These are phyloP conservation scores for Peromyscus leucopus DNA, from an alignment of 2,113 vertebrate species.

Conservation along the genomic window DNA sequence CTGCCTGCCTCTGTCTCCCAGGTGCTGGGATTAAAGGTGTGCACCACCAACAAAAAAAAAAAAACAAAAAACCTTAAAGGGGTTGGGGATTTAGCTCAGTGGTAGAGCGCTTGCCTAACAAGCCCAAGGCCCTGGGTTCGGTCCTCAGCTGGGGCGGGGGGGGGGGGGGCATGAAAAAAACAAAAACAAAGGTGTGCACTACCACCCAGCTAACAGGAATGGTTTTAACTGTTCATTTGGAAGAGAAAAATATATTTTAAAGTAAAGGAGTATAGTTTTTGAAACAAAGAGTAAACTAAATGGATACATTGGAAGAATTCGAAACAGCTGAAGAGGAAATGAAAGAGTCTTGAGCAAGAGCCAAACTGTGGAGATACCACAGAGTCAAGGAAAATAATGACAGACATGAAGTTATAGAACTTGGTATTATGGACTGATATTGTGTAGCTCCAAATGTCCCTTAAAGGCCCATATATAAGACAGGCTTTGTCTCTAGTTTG, in stretches of 20 bases:
- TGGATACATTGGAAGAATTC: background rate
- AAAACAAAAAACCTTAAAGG: too few species aligned
- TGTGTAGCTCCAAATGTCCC: background rate
- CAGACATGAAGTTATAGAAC: background rate
- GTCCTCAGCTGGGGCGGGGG: too few species aligned
- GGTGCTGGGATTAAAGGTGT: too few species aligned
- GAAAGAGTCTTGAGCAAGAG: background rate
- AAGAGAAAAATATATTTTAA: background rate
- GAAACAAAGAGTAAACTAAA: background rate
- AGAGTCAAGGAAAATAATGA: background rate
- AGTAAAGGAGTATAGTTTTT: background rate
- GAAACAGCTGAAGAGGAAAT: background rate
- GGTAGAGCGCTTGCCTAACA: too few species aligned
- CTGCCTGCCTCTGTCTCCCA: too few species aligned
- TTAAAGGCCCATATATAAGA: background rate
- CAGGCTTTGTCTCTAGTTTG: background rate
- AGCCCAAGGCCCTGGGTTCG: too few species aligned
- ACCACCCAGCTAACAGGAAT: background rate
- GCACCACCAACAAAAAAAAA: too few species aligned
- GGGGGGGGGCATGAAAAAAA: too few species aligned
- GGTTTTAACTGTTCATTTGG: background rate
- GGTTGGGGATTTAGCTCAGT: too few species aligned
- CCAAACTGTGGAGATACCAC: background rate
- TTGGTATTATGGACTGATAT: background rate
- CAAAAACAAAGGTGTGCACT: too few species aligned